phyloP scores from a whole-genome alignment of 1,140 invertebrate species.

The Nasonia vitripennis region DNA sequence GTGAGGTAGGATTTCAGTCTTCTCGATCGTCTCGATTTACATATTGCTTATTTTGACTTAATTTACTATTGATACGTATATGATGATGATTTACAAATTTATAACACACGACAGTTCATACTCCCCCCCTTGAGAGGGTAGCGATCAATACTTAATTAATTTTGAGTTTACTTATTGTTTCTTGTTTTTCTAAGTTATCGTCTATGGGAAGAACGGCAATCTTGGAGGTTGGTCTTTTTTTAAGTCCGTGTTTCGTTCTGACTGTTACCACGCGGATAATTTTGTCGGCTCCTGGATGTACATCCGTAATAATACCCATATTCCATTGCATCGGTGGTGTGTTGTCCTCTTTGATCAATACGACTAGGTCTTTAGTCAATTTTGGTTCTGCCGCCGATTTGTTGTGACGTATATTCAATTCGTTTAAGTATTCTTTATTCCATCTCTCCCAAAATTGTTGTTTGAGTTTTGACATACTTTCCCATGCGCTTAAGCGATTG shows the following conservation, averaged over 20 bases:
- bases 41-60: too few species aligned
- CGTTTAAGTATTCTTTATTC: slow-evolving; percentile 27
- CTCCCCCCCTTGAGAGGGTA: too few species aligned
- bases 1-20: too few species aligned
- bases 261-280: too few species aligned
- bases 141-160: background rate
- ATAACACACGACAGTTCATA: too few species aligned
- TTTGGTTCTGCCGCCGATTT: too few species aligned
- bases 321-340: background rate
- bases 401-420: background rate
- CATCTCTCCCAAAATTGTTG: slow-evolving; percentile 25
- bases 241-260: too few species aligned
- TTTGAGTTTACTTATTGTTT: background rate
- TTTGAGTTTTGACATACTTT: background rate
- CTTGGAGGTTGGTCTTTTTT: background rate
- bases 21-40: too few species aligned
- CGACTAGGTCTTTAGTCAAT: background rate
- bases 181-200: background rate
- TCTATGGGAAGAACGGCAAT: background rate
- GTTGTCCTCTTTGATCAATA: background rate
- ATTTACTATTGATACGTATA: too few species aligned
- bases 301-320: background rate
- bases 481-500: background rate
- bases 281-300: background rate
- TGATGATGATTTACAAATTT: too few species aligned